These are phyloP conservation scores for Encarsia formosa DNA, from an alignment of 2,888 invertebrate species.

Conservation along the genomic window DNA sequence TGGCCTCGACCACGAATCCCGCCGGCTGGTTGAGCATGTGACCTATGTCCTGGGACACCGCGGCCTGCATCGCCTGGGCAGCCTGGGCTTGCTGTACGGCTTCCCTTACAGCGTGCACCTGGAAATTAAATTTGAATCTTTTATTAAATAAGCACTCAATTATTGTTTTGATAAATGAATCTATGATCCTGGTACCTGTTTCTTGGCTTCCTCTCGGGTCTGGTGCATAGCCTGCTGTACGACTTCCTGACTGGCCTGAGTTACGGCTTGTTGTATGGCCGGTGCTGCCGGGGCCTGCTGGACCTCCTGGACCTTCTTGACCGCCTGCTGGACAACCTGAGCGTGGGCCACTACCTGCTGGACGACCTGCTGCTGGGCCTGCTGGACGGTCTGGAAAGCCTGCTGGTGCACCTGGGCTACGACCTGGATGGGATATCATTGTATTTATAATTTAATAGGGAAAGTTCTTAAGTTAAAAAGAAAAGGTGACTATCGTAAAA, in stretches of 20 bases:
- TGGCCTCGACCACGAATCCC: constrained; percentile 47
- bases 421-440: constrained; percentile 33
- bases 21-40: constrained; percentile 47
- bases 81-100: constrained; percentile 49
- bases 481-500: not conserved
- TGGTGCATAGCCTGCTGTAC: constrained; percentile 44
- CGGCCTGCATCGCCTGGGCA: constrained; percentile 49
- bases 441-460: no score
- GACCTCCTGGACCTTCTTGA: constrained; percentile 47
- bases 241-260: constrained; percentile 42
- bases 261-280: constrained; percentile 45
- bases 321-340: constrained; percentile 48
- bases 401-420: constrained; percentile 49
- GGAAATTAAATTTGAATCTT: no score
- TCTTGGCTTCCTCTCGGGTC: constrained; percentile 47
- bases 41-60: constrained; percentile 49
- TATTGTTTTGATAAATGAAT: no score
- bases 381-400: constrained; percentile 47
- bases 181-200: no score
- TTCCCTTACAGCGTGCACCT: constrained; percentile 48
- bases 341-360: constrained; percentile 49
- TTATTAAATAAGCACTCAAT: no score
- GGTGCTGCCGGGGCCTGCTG: constrained; percentile 47
- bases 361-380: constrained; percentile 48
- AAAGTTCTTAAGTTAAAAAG: not conserved